Conservation (phyloP, 2,888 invertebrate species). For the Stenodema calcarata region DNA sequence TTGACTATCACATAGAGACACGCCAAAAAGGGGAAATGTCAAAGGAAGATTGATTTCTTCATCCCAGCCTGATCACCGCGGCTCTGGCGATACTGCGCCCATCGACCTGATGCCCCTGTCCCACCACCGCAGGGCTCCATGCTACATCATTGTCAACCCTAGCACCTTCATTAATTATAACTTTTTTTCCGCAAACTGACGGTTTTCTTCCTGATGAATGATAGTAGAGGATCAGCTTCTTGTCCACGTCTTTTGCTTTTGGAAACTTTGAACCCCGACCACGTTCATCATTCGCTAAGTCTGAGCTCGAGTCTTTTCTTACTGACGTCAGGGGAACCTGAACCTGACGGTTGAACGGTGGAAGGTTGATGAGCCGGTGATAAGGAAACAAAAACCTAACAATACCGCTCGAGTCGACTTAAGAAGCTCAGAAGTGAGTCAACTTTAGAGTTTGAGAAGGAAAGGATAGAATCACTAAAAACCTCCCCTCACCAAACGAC, state of each 20-base stretch:
- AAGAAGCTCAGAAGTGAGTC: not conserved
- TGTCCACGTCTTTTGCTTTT: not conserved
- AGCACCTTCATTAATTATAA: conserved; percentile 24
- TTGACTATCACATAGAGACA: not conserved
- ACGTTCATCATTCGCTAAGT: not conserved
- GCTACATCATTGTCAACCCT: conserved; percentile 24
- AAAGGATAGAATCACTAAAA: not conserved
- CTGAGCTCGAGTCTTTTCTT: not conserved
- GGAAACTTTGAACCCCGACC: not conserved
- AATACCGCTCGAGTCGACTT: not conserved
- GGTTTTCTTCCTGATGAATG: conserved; percentile 23
- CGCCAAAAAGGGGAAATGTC: not conserved
- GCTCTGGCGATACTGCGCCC: not conserved
- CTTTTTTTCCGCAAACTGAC: not conserved
- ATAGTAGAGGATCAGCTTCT: not conserved
- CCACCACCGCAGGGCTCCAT: not conserved
- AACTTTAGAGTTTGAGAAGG: not conserved
- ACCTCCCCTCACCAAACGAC: not conserved
- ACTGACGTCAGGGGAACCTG: not conserved
- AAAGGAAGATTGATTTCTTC: conserved; percentile 23
- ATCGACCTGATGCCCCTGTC: not conserved
- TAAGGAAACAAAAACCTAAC: conserved; percentile 1
- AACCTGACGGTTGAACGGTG: not conserved
- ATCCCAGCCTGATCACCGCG: conserved; percentile 10
- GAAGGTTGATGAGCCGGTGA: not conserved